These are phyloP conservation scores for Quiscalus mexicanus DNA, from an alignment of 2,113 vertebrate genomes.

Conservation along the genomic window DNA sequence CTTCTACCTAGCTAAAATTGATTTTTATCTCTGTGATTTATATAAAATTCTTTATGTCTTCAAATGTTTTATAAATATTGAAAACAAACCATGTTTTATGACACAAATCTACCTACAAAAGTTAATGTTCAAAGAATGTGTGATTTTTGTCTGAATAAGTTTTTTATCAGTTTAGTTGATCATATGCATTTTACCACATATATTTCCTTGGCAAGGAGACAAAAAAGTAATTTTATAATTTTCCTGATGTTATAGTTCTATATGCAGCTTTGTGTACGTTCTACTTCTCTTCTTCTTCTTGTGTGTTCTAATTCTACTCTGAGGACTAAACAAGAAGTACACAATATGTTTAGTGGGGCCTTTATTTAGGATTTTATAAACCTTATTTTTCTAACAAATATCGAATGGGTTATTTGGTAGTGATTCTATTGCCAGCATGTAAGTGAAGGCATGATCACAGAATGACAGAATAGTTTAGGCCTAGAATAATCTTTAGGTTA, in stretches of 20 bases:
- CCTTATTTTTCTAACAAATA: neutral
- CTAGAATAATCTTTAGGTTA: neutral
- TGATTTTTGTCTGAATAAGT: neutral
- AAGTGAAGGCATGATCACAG: neutral
- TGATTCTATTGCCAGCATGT: neutral
- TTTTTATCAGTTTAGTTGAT: neutral
- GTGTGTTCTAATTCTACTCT: neutral
- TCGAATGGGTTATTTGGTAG: neutral
- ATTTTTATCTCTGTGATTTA: neutral
- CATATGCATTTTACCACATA: rapidly evolving
- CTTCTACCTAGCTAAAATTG: neutral
- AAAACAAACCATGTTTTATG: neutral
- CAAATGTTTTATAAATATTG: neutral
- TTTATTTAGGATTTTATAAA: neutral
- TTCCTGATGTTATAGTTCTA: neutral
- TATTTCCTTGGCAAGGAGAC: neutral
- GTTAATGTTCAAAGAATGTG: neutral
- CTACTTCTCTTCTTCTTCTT: too few species aligned
- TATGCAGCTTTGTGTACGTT: neutral
- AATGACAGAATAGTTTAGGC: neutral
- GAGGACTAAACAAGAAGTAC: neutral
- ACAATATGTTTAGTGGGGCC: rapidly evolving
- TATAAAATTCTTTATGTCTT: neutral
- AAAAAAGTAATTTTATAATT: neutral
- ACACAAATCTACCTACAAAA: neutral